Evolutionary conservation across 1,140 invertebrate species (phyloP).

Genomic region (Heliothis virescens): DNA sequence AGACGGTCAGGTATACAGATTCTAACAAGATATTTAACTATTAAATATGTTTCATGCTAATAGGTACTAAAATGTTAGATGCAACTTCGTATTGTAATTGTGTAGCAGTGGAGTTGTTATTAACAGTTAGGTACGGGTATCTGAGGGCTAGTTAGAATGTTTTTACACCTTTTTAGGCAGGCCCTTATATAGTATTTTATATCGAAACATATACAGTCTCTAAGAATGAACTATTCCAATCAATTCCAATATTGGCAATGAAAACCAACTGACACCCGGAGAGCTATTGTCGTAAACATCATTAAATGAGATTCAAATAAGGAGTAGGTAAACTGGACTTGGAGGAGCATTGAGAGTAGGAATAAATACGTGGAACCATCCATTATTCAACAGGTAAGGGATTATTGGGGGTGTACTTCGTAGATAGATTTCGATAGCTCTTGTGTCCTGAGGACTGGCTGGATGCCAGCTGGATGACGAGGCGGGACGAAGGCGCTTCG

Average conservation of each 20-base stretch:
- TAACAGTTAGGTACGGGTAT: too few relatives aligned
- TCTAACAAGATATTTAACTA: constrained; percentile 8
- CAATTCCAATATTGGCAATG: constrained; percentile 19
- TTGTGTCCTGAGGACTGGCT: constrained; percentile 55
- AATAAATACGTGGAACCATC: constrained; percentile 55
- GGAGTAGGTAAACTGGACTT: constrained; percentile 26
- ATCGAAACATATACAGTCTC: too few relatives aligned
- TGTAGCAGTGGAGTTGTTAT: too few relatives aligned
- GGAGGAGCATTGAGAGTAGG: constrained; percentile 27
- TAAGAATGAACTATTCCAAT: neutral
- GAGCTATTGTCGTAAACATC: constrained; percentile 43
- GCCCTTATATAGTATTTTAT: too few relatives aligned
- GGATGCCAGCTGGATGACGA: constrained; percentile 49
- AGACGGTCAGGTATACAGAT: neutral
- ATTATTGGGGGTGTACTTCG: constrained; percentile 52
- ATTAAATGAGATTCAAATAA: constrained; percentile 50
- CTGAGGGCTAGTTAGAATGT: too few relatives aligned
- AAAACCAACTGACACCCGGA: neutral
- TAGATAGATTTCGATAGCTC: constrained; percentile 59
- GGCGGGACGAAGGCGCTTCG: neutral
- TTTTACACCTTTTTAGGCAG: too few relatives aligned
- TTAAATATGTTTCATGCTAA: neutral
- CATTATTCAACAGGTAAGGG: constrained; percentile 65
- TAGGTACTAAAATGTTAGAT: too few relatives aligned
- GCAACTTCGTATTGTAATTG: too few relatives aligned